phyloP scores from a whole-genome alignment of 2,113 vertebrate species.

The Prionailurus bengalensis region DNA sequence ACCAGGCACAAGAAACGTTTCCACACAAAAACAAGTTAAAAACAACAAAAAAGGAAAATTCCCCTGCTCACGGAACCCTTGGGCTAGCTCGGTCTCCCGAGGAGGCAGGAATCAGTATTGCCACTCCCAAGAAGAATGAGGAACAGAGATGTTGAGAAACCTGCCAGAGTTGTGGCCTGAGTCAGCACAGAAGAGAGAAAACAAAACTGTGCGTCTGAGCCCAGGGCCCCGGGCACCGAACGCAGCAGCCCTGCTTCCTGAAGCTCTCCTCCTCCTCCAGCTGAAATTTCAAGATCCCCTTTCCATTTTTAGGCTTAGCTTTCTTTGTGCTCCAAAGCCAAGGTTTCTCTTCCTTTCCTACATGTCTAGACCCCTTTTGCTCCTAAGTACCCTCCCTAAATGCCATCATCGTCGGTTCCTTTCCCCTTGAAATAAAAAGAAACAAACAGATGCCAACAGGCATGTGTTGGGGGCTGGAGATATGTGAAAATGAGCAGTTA shows the following conservation, averaged over 20 bases:
- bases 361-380: not conserved
- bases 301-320: conserved; percentile 53
- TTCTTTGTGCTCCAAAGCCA: not conserved
- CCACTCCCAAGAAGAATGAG: conserved; percentile 45
- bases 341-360: conserved; percentile 61
- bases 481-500: not conserved
- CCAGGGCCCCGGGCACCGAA: not conserved
- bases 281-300: conserved; percentile 7
- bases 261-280: not conserved
- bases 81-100: not conserved
- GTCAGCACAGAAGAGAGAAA: conserved; percentile 57
- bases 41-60: not conserved
- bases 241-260: not conserved
- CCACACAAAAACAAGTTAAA: not conserved
- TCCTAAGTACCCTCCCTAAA: not conserved
- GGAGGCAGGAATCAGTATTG: not conserved
- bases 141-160: conserved; percentile 64
- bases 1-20: not conserved
- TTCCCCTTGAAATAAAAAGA: conserved; percentile 1
- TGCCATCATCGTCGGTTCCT: not conserved
- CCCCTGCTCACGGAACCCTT: not conserved
- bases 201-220: not conserved
- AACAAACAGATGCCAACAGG: not conserved
- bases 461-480: not conserved
- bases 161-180: conserved; percentile 44